Conservation (phyloP, 1,140 invertebrate species). For the Eciton burchellii region DNA sequence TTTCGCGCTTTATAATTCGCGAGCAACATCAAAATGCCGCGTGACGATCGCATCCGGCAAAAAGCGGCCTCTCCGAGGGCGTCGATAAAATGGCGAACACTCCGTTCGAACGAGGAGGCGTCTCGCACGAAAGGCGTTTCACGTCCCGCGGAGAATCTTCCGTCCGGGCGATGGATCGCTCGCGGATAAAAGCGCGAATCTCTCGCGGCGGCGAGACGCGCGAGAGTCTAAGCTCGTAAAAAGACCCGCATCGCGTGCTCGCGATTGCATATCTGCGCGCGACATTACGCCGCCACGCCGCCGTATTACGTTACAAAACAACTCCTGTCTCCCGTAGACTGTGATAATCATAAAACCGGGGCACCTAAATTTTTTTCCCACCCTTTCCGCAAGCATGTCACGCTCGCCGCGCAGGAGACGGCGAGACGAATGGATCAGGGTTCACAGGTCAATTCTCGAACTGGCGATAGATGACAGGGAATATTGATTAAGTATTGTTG, state of each 20-base stretch:
- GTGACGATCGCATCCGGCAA: not conserved
- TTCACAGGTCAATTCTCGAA: not conserved
- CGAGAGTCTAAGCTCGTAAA: conserved; percentile 64
- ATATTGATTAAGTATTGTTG: not conserved
- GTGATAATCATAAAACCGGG: conserved; percentile 63
- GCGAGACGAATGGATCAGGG: not conserved
- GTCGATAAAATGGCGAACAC: not conserved
- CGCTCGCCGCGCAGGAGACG: not conserved
- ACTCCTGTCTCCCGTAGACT: conserved; percentile 49
- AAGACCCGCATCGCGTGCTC: conserved; percentile 49
- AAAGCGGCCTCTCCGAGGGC: not conserved
- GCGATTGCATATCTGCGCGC: conserved; percentile 50
- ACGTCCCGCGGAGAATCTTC: conserved; percentile 49
- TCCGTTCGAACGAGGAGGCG: not conserved
- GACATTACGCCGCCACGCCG: conserved; percentile 44
- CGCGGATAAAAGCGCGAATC: conserved; percentile 46
- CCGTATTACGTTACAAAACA: conserved; percentile 62
- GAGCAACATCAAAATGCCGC: not conserved
- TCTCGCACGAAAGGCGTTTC: conserved; percentile 33
- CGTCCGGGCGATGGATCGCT: conserved; percentile 19
- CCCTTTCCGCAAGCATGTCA: conserved; percentile 25
- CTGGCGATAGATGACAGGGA: not conserved
- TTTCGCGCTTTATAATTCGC: not conserved
- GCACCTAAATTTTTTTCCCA: conserved; percentile 35
- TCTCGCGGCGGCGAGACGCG: not conserved